These are phyloP conservation scores for Sphaerodactylus townsendi DNA, from an alignment of 2,113 vertebrate species.

Conservation along the genomic window DNA sequence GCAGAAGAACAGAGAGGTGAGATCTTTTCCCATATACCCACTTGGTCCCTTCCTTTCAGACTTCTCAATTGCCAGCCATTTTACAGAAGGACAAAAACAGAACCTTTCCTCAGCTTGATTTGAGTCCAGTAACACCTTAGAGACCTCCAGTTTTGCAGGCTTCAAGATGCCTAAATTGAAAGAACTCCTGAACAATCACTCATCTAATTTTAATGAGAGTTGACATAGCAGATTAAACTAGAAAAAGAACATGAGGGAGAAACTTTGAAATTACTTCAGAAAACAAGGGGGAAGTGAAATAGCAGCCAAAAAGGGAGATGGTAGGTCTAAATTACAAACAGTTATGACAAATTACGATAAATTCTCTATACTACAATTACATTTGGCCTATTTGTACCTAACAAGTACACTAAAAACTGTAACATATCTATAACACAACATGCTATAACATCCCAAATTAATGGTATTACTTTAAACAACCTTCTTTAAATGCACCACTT, in stretches of 20 bases:
- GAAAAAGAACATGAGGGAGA: conserved; percentile 12
- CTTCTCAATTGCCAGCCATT: no score
- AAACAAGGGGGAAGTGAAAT: conserved; percentile 20
- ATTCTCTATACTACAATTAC: conserved; percentile 28
- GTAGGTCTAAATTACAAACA: conserved; percentile 52
- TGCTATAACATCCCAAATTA: conserved; percentile 53
- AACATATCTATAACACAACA: conserved; percentile 42
- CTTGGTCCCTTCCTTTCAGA: no score
- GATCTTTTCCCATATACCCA: no score
- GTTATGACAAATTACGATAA: conserved; percentile 52
- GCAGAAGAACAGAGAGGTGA: no score
- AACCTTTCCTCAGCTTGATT: no score
- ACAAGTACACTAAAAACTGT: conserved; percentile 38
- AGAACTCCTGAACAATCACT: conserved; percentile 3
- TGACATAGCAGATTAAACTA: conserved; percentile 2
- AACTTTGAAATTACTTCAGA: conserved; percentile 52
- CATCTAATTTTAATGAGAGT: conserved; percentile 24
- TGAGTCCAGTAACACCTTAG: no score
- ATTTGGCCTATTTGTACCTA: conserved; percentile 48
- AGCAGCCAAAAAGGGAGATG: conserved; percentile 32
- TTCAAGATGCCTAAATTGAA: conserved; percentile 39
- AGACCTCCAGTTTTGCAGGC: neutral
- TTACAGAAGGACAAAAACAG: no score
- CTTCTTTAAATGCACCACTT: conserved; percentile 64
- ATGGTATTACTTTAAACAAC: conserved; percentile 57